Conservation (phyloP, 1,140 invertebrate genomes). For the Philotrypesis tridentata region DNA sequence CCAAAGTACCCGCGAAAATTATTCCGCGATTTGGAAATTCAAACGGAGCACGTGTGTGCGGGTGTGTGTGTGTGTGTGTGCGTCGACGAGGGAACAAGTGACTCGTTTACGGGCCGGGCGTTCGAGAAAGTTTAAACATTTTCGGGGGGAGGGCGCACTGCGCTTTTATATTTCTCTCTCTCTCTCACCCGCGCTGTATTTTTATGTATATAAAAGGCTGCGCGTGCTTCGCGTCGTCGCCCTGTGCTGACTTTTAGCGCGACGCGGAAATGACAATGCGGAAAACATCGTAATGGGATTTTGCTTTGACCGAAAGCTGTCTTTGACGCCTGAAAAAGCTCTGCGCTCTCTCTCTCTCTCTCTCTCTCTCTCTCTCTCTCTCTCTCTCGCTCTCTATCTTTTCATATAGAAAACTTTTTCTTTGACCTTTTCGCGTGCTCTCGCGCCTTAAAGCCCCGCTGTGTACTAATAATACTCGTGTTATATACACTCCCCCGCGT, state of each 20-base stretch:
- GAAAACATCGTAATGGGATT: neutral
- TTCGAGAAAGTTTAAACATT: neutral
- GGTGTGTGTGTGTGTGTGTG: neutral
- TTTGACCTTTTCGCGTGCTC: too few relatives aligned
- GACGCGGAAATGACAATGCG: neutral
- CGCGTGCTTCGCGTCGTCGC: too few relatives aligned
- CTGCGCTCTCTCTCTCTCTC: too few relatives aligned
- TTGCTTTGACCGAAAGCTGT: neutral
- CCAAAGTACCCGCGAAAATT: conserved; percentile 2
- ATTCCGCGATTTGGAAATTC: conserved; percentile 2
- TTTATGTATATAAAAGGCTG: neutral
- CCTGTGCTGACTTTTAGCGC: neutral
- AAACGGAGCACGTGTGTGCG: neutral
- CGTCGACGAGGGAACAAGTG: neutral
- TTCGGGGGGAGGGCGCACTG: too few relatives aligned
- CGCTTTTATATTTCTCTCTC: too few relatives aligned
- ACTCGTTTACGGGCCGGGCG: neutral
- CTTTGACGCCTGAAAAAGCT: neutral
- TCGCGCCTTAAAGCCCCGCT: too few relatives aligned
- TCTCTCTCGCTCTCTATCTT: too few relatives aligned
- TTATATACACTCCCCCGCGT: too few relatives aligned
- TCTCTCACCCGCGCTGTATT: neutral
- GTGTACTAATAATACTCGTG: too few relatives aligned
- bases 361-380: too few relatives aligned
- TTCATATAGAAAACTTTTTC: too few relatives aligned